Evolutionary conservation across 2,888 invertebrate genomes (phyloP), one percentile per base, ranked within the genome.

Genomic region (Meghimatium bilineatum): DNA sequence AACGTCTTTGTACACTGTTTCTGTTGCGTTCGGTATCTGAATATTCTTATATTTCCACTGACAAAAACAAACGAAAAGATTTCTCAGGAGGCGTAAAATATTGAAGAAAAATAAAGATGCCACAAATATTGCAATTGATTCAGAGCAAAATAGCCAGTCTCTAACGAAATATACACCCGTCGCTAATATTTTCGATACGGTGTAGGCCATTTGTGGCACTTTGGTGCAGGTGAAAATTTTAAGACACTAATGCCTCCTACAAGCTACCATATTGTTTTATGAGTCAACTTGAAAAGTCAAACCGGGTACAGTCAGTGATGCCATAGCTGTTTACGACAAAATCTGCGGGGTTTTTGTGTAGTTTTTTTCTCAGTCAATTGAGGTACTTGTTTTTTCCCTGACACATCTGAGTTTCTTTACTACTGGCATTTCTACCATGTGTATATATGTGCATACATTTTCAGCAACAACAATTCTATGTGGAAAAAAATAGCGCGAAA

Each of bases 111-210:
- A 79, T 14, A 83, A 69, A 29, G 66, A 74, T 38, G 77, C 77
- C 0, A 83, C 83, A 49, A 83, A 79, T 29, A 83, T 17, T n/a
- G 79, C 79, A 49, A 83, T 71, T 20, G 83, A 34, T 74, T 83
- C 83, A 23, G 83, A 71, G 60, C 79, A 83, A 74, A 83, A 79
- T 8, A 83, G 32, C 83, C 83, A 83, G 69, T 83, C 83, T 66
- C 79, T 83, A 44, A 83, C 79, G 66, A 79, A 83, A 79, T 60
- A 74, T 34, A 79, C 38, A 12, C 77, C 76, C 1, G 74, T 52
- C 1, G 79, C 83, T 23, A 83, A 71, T 20, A 79, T 36, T 38
- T 44, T 79, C 6, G 83, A 79, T 32, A 83, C 79, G 14, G 83
- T 74, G 60, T 83, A 83, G 34, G 79, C 79, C 83, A 83, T 83